Evolutionary conservation across 37 sponge, comb jelly and placozoan species (phyloP).

Genomic region (Halichondria panicea): DNA sequence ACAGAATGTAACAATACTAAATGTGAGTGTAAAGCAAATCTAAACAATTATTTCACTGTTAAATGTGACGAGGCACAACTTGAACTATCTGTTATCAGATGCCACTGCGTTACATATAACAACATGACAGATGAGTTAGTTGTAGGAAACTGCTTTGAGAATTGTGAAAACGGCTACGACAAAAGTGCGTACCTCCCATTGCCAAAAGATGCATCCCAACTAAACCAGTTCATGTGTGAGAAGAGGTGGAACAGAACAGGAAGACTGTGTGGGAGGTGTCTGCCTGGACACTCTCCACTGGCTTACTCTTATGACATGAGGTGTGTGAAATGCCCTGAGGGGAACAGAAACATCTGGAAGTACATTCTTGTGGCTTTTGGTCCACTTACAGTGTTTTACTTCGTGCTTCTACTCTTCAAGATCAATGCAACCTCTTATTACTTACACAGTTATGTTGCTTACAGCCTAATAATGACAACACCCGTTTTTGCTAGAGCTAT

Average conservation of each 20-base stretch:
- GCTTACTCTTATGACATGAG: constrained; percentile 29
- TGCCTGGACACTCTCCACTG: constrained; percentile 3
- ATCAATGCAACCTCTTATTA: constrained; percentile 49
- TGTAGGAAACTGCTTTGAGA: too few relatives aligned
- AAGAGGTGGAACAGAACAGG: constrained; percentile 47
- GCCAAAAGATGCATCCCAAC: too few relatives aligned
- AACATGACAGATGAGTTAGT: too few relatives aligned
- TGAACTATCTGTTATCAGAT: too few relatives aligned
- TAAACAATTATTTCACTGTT: too few relatives aligned
- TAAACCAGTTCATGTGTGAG: too few relatives aligned
- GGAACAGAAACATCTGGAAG: constrained; percentile 1
- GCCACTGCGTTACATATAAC: too few relatives aligned
- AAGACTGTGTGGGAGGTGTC: constrained; percentile 61
- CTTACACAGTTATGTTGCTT: constrained; percentile 51
- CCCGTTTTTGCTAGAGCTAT: constrained; percentile 12
- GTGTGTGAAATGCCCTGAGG: constrained; percentile 4
- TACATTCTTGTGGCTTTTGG: constrained; percentile 18
- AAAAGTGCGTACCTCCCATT: too few relatives aligned
- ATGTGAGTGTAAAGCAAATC: too few relatives aligned
- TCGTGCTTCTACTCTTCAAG: constrained; percentile 49
- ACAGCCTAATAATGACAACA: constrained; percentile 32
- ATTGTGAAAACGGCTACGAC: too few relatives aligned
- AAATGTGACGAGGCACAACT: too few relatives aligned
- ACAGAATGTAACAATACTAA: too few relatives aligned
- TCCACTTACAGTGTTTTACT: constrained; percentile 56